phyloP scores from a whole-genome alignment of 2,113 vertebrate genomes.

The Hippotragus niger region DNA sequence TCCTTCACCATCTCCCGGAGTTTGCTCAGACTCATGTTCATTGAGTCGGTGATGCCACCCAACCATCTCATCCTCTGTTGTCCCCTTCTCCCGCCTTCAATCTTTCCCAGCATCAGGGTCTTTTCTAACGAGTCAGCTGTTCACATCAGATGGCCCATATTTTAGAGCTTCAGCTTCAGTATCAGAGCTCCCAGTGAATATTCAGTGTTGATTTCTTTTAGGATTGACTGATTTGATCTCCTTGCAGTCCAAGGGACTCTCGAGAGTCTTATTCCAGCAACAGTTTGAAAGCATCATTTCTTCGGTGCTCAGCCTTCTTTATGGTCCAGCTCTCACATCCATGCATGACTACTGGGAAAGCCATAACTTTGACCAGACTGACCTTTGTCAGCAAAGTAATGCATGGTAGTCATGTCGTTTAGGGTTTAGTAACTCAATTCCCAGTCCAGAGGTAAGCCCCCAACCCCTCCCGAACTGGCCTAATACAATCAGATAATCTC shows the following conservation, averaged over 20 bases:
- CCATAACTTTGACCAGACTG: not conserved
- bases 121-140: not conserved
- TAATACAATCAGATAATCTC: not conserved
- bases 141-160: not conserved
- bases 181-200: not conserved
- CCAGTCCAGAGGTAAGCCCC: not conserved
- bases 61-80: not conserved
- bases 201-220: not conserved
- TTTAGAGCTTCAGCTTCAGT: not conserved
- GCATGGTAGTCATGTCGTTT: rapidly evolving
- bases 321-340: not conserved
- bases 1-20: not conserved
- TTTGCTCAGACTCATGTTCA: not conserved
- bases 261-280: not conserved
- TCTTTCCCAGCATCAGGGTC: not conserved
- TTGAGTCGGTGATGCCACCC: not conserved
- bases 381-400: not conserved
- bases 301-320: not conserved
- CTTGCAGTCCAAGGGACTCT: not conserved
- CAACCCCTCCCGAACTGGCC: rapidly evolving
- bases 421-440: not conserved
- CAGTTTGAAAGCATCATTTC: not conserved
- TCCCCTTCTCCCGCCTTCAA: not conserved
- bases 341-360: not conserved
- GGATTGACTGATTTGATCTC: not conserved